phyloP scores from a whole-genome alignment of 2,113 vertebrate species.

The Lagopus leucura region DNA sequence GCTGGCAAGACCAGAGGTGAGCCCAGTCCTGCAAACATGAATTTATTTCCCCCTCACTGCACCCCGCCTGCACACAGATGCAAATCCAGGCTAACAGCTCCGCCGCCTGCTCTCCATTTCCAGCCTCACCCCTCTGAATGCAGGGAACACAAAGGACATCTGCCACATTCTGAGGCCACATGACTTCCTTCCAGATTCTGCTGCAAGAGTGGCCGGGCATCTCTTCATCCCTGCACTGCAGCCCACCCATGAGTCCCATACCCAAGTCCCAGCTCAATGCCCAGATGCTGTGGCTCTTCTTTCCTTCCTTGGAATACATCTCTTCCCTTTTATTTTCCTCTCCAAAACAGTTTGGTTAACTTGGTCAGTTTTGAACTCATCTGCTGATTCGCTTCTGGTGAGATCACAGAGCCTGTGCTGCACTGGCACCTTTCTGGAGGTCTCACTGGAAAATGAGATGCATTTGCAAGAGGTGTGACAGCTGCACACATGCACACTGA shows the following conservation, averaged over 20 bases:
- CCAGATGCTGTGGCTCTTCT: neutral
- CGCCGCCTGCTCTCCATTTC: neutral
- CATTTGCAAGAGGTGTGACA: rapidly evolving
- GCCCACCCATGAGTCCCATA: rapidly evolving
- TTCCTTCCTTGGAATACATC: neutral
- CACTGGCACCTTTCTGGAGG: neutral
- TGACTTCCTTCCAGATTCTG: rapidly evolving
- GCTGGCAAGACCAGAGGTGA: rapidly evolving
- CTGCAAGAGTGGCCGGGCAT: neutral
- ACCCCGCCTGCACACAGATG: neutral
- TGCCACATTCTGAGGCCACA: neutral
- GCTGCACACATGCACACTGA: neutral
- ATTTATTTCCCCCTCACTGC: neutral
- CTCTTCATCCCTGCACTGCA: too few species aligned
- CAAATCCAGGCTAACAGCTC: neutral
- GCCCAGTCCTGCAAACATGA: neutral
- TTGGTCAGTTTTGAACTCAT: neutral
- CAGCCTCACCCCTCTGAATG: neutral
- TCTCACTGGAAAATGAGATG: neutral
- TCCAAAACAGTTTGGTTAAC: rapidly evolving
- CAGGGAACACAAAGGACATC: rapidly evolving
- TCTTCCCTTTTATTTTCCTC: too few species aligned
- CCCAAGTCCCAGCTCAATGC: neutral
- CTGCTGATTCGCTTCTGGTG: neutral
- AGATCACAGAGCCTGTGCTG: neutral